Conservation (phyloP, 1,140 invertebrate genomes). For the Atta texana region DNA sequence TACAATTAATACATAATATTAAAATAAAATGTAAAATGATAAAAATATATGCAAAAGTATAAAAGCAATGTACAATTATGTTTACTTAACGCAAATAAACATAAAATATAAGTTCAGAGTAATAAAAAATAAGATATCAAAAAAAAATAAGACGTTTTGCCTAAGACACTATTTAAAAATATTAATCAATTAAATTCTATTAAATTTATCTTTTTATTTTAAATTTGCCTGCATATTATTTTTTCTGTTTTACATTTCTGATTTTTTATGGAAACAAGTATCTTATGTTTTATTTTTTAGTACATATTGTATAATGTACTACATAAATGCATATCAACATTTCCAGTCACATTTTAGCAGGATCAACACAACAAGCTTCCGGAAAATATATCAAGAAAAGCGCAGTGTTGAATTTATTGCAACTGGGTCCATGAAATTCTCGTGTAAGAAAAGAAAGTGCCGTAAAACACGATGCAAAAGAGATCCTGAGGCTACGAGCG, state of each 20-base stretch:
- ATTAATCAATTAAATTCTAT: not conserved
- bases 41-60: not conserved
- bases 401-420: conserved; percentile 52
- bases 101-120: not conserved
- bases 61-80: not conserved
- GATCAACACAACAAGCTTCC: conserved; percentile 34
- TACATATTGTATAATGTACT: not conserved
- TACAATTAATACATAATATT: not conserved
- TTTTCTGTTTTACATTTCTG: not conserved
- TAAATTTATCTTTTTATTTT: too few relatives aligned
- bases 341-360: not conserved
- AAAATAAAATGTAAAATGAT: not conserved
- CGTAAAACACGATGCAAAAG: conserved; percentile 54
- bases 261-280: not conserved
- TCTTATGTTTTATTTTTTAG: not conserved
- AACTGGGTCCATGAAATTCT: conserved; percentile 34
- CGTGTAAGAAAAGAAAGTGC: conserved; percentile 69
- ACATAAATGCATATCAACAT: not conserved
- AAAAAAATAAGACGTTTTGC: not conserved
- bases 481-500: conserved; percentile 31
- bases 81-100: not conserved
- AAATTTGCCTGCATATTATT: not conserved
- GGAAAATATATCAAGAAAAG: conserved; percentile 51
- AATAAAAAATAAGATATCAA: not conserved
- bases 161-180: not conserved